Base-by-base conservation (phyloP, 2,113 vertebrate genomes). In the Vimba vimba region DNA sequence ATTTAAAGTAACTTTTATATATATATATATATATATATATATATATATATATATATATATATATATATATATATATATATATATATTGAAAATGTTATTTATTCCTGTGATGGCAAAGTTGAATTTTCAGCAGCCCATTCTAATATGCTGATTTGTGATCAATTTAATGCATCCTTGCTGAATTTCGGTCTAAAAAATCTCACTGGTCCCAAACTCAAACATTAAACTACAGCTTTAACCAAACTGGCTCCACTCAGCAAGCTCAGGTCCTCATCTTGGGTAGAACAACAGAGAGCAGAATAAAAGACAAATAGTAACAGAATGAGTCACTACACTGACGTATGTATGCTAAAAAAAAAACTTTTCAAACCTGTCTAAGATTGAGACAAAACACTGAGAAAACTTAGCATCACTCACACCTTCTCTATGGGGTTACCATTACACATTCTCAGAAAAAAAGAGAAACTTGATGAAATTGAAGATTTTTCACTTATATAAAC, bases 301-400 rank as follows among this genome's bases (percentile, higher is more conserved):
- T 60, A 43, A 39, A 36, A 59, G 23, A 59, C 60, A 39, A 74
- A 87, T 71, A 82, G 77, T 89, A 78, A 64, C 82, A 85, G 83
- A 74, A 77, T 82, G 64, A 88, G 76, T 89, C 83, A 89, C 79
- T 62, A 43, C 76, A 52, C 64, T 62, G 52, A 60, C 62, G 71
- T 52, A 62, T 60, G 3, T 60, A 21, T 17, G 76, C 19, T 73
- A 75, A 66, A 62, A 87, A 89, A 89, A 92, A 90, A 80, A 91
- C 91, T 90, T 92, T 88, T 86, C 66, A 84, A 88, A 91, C 91
- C 86, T 90, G 81, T 80, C 79, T 91, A 86, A 93, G 91, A 92
- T 90, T 92, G 90, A 93, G 86, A 74, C 83, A 88, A 83, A 66
- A 66, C 69, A 21, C 15, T 87, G 91, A 92, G 91, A 92, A 92